Evolutionary conservation across 2,797 vertebrate genomes (phyloP), one percentile per base, ranked within the genome.

Genomic region (Hypotaenidia okinawae): DNA sequence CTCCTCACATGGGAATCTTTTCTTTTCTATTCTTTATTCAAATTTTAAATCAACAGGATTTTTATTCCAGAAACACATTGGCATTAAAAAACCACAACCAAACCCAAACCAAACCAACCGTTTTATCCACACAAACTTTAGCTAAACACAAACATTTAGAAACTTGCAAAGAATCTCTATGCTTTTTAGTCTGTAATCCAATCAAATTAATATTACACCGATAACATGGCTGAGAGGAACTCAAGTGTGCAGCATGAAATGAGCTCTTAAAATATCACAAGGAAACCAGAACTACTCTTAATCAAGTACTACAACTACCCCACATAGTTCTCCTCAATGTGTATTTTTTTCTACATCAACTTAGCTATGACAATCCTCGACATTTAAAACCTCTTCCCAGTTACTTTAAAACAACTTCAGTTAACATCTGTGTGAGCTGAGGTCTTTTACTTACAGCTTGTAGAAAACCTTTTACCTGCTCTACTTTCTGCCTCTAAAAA

Each of bases 1-100:
- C 91, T 93, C 83, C 80, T 95, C 97, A 54, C 88, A 84, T 32
- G 94, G 96, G 97, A 95, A 92, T 86, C 12, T 59, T 89, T 94
- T 95, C 35, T 83, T 84, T 91, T 82, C 88, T 90, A n/a, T 89
- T 47, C 77, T 93, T 94, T 95, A 97, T 98, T 95, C 90, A 77
- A 91, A 97, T 96, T 97, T 97, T 97, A 97, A 96, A 97, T 96
- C 93, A 97, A 97, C 90, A 95, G 95, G 94, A 94, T 85, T 96
- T 92, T 95, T 90, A 94, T 86, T 92, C 86, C 70, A 88, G 92
- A 76, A 96, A 95, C 70, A 95, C 1, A 33, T 49, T 74, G 55
- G 57, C 70, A 78, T 70, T 75, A 72, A 87, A 78, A 83, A 33
- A 58, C 43, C 49, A 11, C 14, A 49, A 24, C 45, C 12, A 35